Base-by-base conservation (phyloP, 2,888 invertebrate species). In the Melieria picta region DNA sequence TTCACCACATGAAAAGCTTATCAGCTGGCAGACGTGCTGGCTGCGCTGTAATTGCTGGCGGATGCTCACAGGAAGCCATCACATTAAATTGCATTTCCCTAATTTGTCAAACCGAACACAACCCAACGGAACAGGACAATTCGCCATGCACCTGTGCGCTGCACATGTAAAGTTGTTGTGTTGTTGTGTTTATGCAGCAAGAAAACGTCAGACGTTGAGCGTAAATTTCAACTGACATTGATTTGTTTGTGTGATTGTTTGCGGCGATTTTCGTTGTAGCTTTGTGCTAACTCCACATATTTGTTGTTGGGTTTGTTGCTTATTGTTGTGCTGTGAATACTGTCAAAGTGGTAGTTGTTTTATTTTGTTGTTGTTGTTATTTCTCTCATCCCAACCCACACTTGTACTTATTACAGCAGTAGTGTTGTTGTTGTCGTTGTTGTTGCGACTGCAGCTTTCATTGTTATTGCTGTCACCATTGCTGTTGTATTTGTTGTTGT, bases 41-140 rank as follows among this genome's bases (percentile, higher is more conserved):
- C 30, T 30, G 30, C 30, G 3, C 30, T 30, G 30, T 30, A 30
- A 30, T 30, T 30, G 30, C 30, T 30, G 30, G 30, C 30, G 57
- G 56, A 45, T 55, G 57, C 47, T 43, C 16, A 65, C 43, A 70
- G 70, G 69, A 69, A 52, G 64, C 57, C 56, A 70, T 69, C 65
- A 60, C 70, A 70, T 64, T 64, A 70, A 65, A 70, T 70, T 70
- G 70, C 65, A 70, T 64, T 70, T 70, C 70, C 46, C 52, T 70
- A 70, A 70, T 70, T 70, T 70, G 70, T 70, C 70, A 58, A 58
- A 42, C 30, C 30, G 30, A 30, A 30, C 30, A 63, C 60, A 67
- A 67, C 9, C 67, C 60, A 30, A 30, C 30, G 30, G 30, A 30
- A 30, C 2, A 30, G 69, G 48, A 62, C 42, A 69, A 69, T 69